Evolutionary conservation across 2,797 vertebrate species (phyloP), one percentile per base, ranked within the genome.

Genomic region (Menidia menidia): DNA sequence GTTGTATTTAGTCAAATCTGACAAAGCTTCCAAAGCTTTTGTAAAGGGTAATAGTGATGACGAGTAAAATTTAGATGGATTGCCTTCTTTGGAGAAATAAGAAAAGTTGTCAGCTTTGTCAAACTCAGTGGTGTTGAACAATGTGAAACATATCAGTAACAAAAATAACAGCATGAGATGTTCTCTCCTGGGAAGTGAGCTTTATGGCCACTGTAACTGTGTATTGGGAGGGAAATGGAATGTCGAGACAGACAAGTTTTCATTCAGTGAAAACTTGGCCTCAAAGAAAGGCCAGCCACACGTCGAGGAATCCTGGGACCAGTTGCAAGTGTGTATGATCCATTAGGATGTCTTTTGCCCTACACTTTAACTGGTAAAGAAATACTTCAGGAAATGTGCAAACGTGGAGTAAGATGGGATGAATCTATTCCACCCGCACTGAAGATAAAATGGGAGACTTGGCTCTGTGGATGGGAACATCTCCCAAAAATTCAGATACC

Each of bases 401-500:
- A 31, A 15, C 2, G 1, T 6, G 12, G 19, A 2, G 25, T 14
- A 3, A 0, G 25, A 31, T 53, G 51, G 51, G 51, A 14, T 1
- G 14, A 53, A 6, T 11, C 51, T 3, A 13, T 53, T 31, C 2
- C 51, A 4, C 4, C 4, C 0, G 30, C 12, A 32, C 0, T 53
- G 13, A 7, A 32, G 9, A 13, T 2, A 8, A 31, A 14, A 15
- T 53, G 30, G 13, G 4, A 32, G 3, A 6, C 13, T 2, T 53
- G 13, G 30, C 11, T 31, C 11, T 5, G 6, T 0, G 64, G 68
- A 16, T 18, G 50, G 0, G 11, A 0, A 4, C 41, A 73, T 16
- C 41, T 75, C 6, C 50, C 67, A 32, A 77, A 53, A 35, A 47
- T 72, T 13, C 25, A 2, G 16, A 47, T 73, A 42, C 47, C 60